These are phyloP conservation scores for Neodiprion pinetum DNA, from an alignment of 1,140 invertebrate species.

Conservation along the genomic window DNA sequence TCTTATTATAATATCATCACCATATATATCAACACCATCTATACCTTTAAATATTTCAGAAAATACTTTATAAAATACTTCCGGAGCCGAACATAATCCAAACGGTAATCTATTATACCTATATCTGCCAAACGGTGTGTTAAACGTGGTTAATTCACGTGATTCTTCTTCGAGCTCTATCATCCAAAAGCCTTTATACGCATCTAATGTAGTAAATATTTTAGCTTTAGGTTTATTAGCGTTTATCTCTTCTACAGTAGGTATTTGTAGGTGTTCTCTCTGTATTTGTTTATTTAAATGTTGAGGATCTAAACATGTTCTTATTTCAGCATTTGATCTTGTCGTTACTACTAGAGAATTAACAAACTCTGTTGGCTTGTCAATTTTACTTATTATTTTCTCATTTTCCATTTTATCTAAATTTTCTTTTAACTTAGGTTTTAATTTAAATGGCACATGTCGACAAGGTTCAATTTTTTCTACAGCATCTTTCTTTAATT, in stretches of 20 bases:
- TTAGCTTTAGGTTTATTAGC: conserved; percentile 26
- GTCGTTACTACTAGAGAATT: conserved; percentile 26
- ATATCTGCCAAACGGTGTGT: conserved; percentile 40
- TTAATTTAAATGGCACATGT: conserved; percentile 19
- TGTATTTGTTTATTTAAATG: conserved; percentile 59
- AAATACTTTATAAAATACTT: conserved; percentile 37
- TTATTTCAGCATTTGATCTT: conserved; percentile 18
- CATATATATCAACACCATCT: conserved; percentile 29
- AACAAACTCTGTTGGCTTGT: conserved; percentile 28
- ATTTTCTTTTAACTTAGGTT: conserved; percentile 16
- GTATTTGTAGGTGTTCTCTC: conserved; percentile 51
- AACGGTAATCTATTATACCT: conserved; percentile 40
- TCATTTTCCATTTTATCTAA: conserved; percentile 17
- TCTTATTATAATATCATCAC: conserved; percentile 52
- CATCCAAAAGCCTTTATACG: conserved; percentile 45
- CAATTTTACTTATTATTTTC: conserved; percentile 29
- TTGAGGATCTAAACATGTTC: conserved; percentile 31
- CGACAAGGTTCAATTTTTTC: conserved; percentile 20
- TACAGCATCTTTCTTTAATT: conserved; percentile 13
- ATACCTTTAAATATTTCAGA: conserved; percentile 31
- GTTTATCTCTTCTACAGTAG: conserved; percentile 55
- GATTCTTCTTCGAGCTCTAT: conserved; percentile 40
- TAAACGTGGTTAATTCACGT: conserved; percentile 36
- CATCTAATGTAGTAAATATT: conserved; percentile 46
- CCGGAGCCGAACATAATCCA: conserved; percentile 38